Evolutionary conservation across 2,888 invertebrate species (phyloP), one percentile per base, ranked within the genome.

Genomic region (Pegoplata infirma): DNA sequence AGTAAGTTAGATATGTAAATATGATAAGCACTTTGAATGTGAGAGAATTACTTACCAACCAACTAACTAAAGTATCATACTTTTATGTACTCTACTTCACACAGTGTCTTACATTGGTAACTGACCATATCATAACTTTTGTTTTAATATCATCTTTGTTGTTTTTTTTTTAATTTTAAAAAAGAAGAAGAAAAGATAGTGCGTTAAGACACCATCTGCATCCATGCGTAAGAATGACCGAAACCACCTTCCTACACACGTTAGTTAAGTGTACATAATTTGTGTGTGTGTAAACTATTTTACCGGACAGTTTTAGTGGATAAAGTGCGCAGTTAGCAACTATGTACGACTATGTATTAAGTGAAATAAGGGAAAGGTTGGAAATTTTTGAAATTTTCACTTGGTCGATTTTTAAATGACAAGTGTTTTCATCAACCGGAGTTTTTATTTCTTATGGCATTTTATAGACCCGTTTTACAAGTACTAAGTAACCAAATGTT

Each of bases 141-240:
- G 25, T 44, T 36, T 25, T 14, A 28, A 14, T 23, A 23, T 23
- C n/a, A 51, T 51, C 8, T 23, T 49, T 6, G 49, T 44, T 44
- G 44, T 46, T 59, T 8, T 64, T 21, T 28, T 16, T 53, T 2
- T 14, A 16, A 6, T 21, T n/a, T n/a, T n/a, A n/a, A n/a, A n/a
- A n/a, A n/a, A 21, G 36, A 7, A 49, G 28, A 2, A 53, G 23
- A 23, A 53, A 25, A n/a, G n/a, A 10, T 36, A 19, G 17, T 73
- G 19, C 36, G 61, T 61, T 53, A 66, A 80, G 40, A 69, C 49
- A 66, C 32, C 32, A 61, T 51, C 40, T 56, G 47, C 85, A 86
- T 77, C 86, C 83, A 84, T 83, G 85, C 87, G 85, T 87, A 85
- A 81, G 84, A 86, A 82, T 81, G 84, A 82, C 82, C 85, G 82